phyloP scores from a whole-genome alignment of 2,113 vertebrate species.

The Psephotus haematonotus region DNA sequence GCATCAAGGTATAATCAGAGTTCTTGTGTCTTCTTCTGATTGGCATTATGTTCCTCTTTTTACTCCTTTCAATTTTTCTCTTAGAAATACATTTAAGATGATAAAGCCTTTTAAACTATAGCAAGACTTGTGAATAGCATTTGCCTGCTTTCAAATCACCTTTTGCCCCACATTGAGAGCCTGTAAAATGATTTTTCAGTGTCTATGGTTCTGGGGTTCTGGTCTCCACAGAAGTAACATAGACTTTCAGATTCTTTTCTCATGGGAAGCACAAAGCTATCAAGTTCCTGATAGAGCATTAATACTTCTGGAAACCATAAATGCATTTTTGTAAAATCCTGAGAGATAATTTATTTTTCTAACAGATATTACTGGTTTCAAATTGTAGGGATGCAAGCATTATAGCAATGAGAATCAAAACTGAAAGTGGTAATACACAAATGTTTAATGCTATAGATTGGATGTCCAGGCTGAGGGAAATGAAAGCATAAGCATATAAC shows the following conservation, averaged over 20 bases:
- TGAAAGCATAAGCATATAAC: not conserved
- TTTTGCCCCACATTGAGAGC: not conserved
- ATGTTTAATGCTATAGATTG: not conserved
- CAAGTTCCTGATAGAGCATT: not conserved
- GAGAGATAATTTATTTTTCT: constrained; percentile 25
- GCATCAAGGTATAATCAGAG: not conserved
- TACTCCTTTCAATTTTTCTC: not conserved
- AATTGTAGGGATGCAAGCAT: not conserved
- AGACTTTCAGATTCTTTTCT: constrained; percentile 4
- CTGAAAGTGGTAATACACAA: not conserved
- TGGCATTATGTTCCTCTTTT: not conserved
- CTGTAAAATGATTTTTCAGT: constrained; percentile 1
- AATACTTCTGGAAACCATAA: constrained; percentile 9
- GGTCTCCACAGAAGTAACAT: not conserved
- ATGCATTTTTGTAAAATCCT: not conserved
- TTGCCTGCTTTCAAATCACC: not conserved
- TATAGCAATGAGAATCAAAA: not conserved
- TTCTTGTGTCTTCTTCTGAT: not conserved
- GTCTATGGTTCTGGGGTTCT: not conserved
- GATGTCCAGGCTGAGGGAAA: not conserved
- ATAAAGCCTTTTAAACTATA: not conserved
- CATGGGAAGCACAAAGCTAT: not conserved
- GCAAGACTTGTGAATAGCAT: not conserved
- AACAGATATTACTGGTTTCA: not conserved
- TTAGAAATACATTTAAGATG: not conserved